These are phyloP conservation scores for Eristalis arbustorum DNA, from an alignment of 2,888 invertebrate genomes.

Conservation along the genomic window DNA sequence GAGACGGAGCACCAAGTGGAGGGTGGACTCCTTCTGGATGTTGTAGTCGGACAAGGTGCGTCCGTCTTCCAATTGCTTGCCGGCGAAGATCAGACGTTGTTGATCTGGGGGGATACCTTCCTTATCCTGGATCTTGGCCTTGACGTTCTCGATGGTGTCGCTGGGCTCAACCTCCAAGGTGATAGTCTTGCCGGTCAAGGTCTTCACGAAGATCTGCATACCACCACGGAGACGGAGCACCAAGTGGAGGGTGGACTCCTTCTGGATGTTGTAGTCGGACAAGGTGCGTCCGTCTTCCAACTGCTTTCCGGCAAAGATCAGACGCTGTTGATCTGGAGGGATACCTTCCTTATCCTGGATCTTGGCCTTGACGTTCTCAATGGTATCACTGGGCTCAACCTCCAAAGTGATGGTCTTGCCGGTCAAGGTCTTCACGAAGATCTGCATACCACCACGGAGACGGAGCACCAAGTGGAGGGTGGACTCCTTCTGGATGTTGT, in stretches of 20 bases:
- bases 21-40: constrained; percentile 75
- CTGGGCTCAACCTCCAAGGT: too few species aligned
- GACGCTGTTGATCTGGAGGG: constrained; percentile 76
- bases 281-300: constrained; percentile 76
- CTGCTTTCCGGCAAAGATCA: constrained; percentile 76
- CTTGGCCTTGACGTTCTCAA: constrained; percentile 76
- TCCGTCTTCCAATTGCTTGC: constrained; percentile 76
- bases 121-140: constrained; percentile 75
- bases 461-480: constrained; percentile 73
- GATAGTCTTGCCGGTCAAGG: too few species aligned
- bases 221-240: constrained; percentile 75
- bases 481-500: constrained; percentile 72
- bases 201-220: too few species aligned
- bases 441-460: constrained; percentile 73
- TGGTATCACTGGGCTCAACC: constrained; percentile 75
- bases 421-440: constrained; percentile 74
- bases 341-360: constrained; percentile 77
- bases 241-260: constrained; percentile 76
- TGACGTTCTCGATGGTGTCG: constrained; percentile 75
- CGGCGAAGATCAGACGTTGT: constrained; percentile 75
- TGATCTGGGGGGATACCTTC: constrained; percentile 76
- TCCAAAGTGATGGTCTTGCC: constrained; percentile 77
- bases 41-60: constrained; percentile 75
- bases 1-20: constrained; percentile 74
- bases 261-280: constrained; percentile 77